phyloP scores from a whole-genome alignment of 2,113 vertebrate species.

The Anhinga rufa region DNA sequence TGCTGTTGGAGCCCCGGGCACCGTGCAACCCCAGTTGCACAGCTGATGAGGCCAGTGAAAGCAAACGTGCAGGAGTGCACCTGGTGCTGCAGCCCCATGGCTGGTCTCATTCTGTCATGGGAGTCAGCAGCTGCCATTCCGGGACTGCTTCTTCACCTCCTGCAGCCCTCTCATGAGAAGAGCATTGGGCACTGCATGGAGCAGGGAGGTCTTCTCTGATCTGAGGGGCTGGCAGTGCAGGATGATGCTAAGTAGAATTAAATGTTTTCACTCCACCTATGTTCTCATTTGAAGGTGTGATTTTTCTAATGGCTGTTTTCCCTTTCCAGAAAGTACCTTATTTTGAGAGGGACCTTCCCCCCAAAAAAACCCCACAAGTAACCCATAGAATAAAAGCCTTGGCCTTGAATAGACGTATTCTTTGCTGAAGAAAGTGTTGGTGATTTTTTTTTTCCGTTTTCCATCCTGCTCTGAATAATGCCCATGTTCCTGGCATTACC shows the following conservation, averaged over 20 bases:
- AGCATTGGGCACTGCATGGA: background rate
- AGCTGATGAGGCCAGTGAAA: background rate
- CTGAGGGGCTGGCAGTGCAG: fast-evolving
- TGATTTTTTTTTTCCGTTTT: background rate
- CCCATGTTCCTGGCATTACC: background rate
- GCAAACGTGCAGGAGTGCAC: fast-evolving
- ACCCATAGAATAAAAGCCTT: background rate
- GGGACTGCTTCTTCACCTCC: background rate
- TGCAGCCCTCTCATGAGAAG: fast-evolving
- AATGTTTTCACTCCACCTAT: background rate
- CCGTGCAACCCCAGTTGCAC: fast-evolving
- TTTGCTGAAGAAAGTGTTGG: background rate
- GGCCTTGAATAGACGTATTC: background rate
- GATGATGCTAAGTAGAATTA: background rate
- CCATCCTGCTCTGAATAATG: background rate
- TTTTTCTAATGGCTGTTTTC: background rate
- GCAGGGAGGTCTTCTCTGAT: background rate
- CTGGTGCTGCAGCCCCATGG: fast-evolving
- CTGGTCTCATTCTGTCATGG: fast-evolving
- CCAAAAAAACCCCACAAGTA: background rate
- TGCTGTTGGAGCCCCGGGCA: fast-evolving
- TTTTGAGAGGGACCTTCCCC: background rate
- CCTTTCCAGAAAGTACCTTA: background rate
- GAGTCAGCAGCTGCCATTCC: background rate
- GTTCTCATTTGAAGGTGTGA: background rate